A percentile compares a stretch with the other conserved stretches of the same genome.
Conservation (phyloP, 2,797 vertebrate species). For the Pipistrellus pipistrellus region DNA sequence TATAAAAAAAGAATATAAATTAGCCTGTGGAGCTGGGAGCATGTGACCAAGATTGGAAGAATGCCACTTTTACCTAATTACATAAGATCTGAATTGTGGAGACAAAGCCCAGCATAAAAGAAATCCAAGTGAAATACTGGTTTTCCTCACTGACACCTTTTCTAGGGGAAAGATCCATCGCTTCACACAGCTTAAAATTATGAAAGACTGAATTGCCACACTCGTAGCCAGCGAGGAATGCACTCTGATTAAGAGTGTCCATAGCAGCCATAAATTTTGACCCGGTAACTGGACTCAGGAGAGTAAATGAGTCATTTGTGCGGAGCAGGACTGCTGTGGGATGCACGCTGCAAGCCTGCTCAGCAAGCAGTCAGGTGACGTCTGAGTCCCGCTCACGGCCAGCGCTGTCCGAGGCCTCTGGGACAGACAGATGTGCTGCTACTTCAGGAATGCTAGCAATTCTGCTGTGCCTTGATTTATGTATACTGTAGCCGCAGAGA, state of each 20-base stretch:
- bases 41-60: neutral
- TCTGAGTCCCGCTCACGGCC: neutral
- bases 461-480: neutral
- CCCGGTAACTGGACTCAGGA: neutral
- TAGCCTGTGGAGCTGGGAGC: slow-evolving; percentile 10
- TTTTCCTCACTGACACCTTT: slow-evolving; percentile 28
- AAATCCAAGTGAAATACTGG: slow-evolving; percentile 36
- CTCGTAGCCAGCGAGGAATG: neutral
- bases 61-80: slow-evolving; percentile 46
- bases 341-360: neutral
- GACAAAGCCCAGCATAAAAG: slow-evolving; percentile 34
- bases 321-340: neutral
- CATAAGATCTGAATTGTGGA: slow-evolving; percentile 9
- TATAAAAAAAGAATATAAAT: slow-evolving; percentile 3
- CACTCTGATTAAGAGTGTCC: neutral
- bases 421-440: neutral
- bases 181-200: slow-evolving; percentile 6
- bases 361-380: neutral
- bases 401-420: neutral
- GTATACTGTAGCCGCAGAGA: neutral
- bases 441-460: neutral
- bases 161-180: slow-evolving; percentile 1
- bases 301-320: slow-evolving; percentile 26
- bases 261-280: slow-evolving; percentile 36
- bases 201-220: slow-evolving; percentile 7